Percentiles rank a stretch among this genome's conserved stretches.
These are phyloP conservation scores for Eupsittula cactorum DNA, from an alignment of 2,113 vertebrate species.

Conservation along the genomic window DNA sequence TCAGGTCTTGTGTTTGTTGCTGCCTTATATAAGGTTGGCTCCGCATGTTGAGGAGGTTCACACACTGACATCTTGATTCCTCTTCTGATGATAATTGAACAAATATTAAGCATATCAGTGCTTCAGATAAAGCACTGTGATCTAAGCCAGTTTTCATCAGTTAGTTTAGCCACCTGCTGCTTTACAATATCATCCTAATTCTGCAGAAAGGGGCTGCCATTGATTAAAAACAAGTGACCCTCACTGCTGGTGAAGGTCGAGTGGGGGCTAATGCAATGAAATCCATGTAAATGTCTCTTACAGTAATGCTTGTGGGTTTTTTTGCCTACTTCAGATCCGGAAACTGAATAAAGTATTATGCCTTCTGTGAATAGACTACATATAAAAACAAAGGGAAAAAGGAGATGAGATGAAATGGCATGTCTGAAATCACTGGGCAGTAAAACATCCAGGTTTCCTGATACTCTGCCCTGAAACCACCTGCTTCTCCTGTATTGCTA, in stretches of 20 bases:
- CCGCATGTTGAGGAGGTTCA: not conserved
- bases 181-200: constrained; percentile 28
- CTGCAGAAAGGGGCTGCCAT: not conserved
- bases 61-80: constrained; percentile 16
- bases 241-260: constrained; percentile 31
- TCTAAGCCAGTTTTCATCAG: constrained; percentile 21
- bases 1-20: constrained; percentile 6
- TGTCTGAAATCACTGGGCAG: not conserved
- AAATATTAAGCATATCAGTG: constrained; percentile 44
- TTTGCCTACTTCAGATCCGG: not conserved
- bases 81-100: constrained; percentile 50
- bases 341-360: not conserved
- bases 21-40: not conserved
- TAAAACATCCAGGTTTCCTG: not conserved
- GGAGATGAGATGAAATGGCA: not conserved
- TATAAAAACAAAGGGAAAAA: not conserved
- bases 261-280: not conserved
- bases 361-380: not conserved
- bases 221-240: constrained; percentile 52
- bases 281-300: not conserved
- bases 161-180: constrained; percentile 31
- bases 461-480: not conserved
- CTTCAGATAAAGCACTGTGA: constrained; percentile 46
- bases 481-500: constrained; percentile 6
- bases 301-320: not conserved